Evolutionary conservation across 1,140 invertebrate genomes (phyloP), one percentile per base, ranked within the genome.

Genomic region (Drosophila pandora): DNA sequence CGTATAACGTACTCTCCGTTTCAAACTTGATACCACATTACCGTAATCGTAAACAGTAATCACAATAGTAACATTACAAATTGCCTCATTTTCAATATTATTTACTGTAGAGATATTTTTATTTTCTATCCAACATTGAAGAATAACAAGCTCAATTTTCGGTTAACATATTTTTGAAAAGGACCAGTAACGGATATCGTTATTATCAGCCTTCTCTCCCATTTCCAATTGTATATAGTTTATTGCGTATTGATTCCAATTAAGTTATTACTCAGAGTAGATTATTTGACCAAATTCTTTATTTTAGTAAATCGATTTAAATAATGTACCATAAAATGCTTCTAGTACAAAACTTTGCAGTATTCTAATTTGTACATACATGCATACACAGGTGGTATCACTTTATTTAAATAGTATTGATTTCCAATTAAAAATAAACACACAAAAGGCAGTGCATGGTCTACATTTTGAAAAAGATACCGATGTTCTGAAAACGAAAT

Each of bases 321-420:
- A 17, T 57, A 52, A 50, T 72, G 61, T 71, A 72, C 17, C 23
- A 53, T 48, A 37, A 37, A 60, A 52, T 25, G 22, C 56, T 63
- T 63, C 47, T 49, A 56, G 63, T 22, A n/a, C 30, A 37, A 63
- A 43, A 56, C 58, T 12, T 53, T 50, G 22, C 23, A 55, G 62
- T 8, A 60, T 52, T 60, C 32, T 77, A n/a, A 25, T 67, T 85
- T 84, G 61, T 77, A 73, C 55, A 81, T 77, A 81, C 32, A 39
- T n/a, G 41, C 34, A 10, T 37, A 54, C 12, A 71, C 21, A 56
- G 22, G 41, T 34, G 21, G 43, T 64, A 62, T 37, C 10, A 12
- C 34, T 37, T 37, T 37, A 5, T 12, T 37, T 37, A 12, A 37
- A 37, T 37, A 37, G 12, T 37, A 45, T 73, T 68, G 50, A 32